Evolutionary conservation across 2,113 vertebrate species (phyloP).

Genomic region (Barnardius zonarius): DNA sequence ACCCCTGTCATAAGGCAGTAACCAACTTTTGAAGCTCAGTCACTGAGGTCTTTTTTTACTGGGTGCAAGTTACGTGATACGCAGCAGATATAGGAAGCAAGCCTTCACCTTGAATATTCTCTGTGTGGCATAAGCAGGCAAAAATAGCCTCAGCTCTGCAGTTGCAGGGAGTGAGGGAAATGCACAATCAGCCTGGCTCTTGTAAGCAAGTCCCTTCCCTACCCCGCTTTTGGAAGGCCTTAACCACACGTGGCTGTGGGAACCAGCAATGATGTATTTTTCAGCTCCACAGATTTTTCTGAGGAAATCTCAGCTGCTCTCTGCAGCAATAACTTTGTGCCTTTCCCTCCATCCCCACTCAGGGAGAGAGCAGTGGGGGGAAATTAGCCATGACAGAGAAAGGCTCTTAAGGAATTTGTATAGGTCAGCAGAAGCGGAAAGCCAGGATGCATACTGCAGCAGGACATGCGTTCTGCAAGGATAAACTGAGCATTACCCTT

Average conservation of each 20-base stretch:
- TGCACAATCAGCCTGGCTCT: neutral
- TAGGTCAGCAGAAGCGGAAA: slow-evolving; percentile 19
- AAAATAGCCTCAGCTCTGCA: neutral
- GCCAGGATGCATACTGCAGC: neutral
- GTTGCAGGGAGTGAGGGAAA: neutral
- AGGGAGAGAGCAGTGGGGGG: neutral
- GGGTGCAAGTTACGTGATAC: neutral
- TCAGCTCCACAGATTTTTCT: neutral
- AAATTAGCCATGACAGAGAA: neutral
- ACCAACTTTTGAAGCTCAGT: neutral
- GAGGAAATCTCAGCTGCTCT: neutral
- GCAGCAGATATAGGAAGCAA: neutral
- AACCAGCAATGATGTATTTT: neutral
- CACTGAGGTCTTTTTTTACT: neutral
- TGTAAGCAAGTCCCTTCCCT: neutral
- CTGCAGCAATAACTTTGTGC: neutral
- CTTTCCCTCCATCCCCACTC: neutral
- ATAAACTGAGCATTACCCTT: slow-evolving; percentile 8
- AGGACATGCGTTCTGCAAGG: neutral
- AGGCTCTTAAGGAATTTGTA: neutral
- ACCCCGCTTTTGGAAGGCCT: neutral
- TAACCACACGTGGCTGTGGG: neutral
- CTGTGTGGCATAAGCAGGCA: neutral
- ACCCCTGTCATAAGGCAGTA: neutral
- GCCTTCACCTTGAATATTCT: neutral